Evolutionary conservation across 1,140 invertebrate genomes (phyloP).

Genomic region (Rhopalosiphum maidis): DNA sequence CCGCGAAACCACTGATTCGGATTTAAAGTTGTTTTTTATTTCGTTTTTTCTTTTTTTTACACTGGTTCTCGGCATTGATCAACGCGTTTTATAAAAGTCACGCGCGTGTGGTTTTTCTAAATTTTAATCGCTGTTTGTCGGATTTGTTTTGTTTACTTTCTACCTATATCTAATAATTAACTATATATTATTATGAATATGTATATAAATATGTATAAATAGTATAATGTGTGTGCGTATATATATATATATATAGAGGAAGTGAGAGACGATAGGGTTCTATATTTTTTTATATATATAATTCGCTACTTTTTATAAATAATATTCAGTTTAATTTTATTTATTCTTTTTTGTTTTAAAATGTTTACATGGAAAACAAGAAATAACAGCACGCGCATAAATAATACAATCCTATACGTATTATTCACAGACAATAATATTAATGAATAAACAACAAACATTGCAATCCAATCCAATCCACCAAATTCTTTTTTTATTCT

Average conservation of each 20-base stretch:
- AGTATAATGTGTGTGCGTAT: no score
- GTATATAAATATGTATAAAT: not conserved
- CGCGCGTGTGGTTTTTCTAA: not conserved
- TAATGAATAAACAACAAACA: slow-evolving; percentile 9
- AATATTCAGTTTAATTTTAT: not conserved
- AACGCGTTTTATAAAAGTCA: not conserved
- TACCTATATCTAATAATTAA: not conserved
- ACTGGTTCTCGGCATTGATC: not conserved
- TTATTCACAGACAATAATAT: not conserved
- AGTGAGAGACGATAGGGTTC: not conserved
- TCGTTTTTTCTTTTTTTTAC: not conserved
- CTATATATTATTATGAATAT: not conserved
- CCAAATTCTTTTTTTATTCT: not conserved
- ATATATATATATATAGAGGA: not conserved
- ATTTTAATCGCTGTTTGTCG: not conserved
- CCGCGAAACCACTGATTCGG: not conserved
- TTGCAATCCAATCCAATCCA: not conserved
- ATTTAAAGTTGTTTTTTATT: slow-evolving; percentile 23
- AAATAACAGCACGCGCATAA: not conserved
- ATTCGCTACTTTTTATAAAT: not conserved
- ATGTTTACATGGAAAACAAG: not conserved
- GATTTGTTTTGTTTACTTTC: not conserved
- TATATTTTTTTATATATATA: not conserved
- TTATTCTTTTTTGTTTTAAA: not conserved
- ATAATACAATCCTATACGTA: not conserved